Base-by-base conservation (phyloP, 2,888 invertebrate species). In the Agapetus fuscipes region DNA sequence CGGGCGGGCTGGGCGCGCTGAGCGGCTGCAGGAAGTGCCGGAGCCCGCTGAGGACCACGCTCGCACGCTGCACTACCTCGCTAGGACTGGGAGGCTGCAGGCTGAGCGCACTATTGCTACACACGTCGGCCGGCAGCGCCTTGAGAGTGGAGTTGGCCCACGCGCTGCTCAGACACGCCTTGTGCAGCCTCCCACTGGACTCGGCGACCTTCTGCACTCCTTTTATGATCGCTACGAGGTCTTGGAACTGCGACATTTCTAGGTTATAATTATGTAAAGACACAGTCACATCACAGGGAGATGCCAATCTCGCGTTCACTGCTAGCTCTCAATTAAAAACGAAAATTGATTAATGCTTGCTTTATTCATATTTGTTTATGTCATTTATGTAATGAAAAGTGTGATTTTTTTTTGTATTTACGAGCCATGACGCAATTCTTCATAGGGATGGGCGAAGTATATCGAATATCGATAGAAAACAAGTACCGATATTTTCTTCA, bases 71-170 rank as follows among this genome's bases (percentile, higher is more conserved):
- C 2, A 74, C 51, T 3, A 69, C 60, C 52, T 81, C 80, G 46
- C 60, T 64, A 1, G 80, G 48, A 14, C 73, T 66, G 31, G 56
- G 54, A 10, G 74, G 26, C 38, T 62, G 57, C 37, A 54, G 52
- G 0, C 41, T 41, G 0, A 60, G 59, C 42, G 34, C 9, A 3
- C 16, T 28, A 4, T 17, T 30, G 5, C 10, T 38, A n/a, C 29
- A 38, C 9, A 46, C 56, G 12, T 49, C 45, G 2, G 52, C 50
- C 17, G 61, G 29, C n/a, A 67, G 50, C 31, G 70, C 65, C 54
- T 71, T 78, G 28, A 84, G 52, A 56, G 78, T 83, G 12, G 84
- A 85, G 59, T 82, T 82, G 57, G 71, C 66, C 76, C 83, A 78
- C 50, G 79, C 57, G 48, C 70, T 61, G 56, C 67, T 75, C 39